Evolutionary conservation across 2,113 vertebrate species (phyloP).

Genomic region (Columbina picui): DNA sequence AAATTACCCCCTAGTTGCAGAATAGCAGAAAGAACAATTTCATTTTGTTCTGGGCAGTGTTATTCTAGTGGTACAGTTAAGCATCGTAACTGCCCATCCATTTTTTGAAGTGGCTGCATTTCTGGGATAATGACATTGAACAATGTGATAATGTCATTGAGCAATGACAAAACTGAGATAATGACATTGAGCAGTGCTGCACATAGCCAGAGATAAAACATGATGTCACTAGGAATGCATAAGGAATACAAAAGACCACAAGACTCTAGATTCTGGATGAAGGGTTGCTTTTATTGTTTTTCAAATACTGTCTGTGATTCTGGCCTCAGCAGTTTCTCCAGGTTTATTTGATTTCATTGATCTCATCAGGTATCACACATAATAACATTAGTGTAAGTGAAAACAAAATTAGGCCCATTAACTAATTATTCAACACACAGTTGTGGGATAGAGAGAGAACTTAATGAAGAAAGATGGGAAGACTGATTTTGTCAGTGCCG

Average conservation of each 20-base stretch:
- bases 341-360: conserved; percentile 37
- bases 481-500: conserved; percentile 19
- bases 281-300: not conserved
- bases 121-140: not conserved
- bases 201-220: not conserved
- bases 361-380: conserved; percentile 17
- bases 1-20: not conserved
- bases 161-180: not conserved
- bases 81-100: not conserved
- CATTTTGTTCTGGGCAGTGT: not conserved
- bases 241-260: not conserved
- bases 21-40: not conserved
- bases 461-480: conserved; percentile 32
- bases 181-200: not conserved
- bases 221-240: not conserved
- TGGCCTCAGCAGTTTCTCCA: conserved; percentile 31
- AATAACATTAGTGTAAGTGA: conserved; percentile 18
- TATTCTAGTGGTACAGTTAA: not conserved
- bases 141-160: not conserved
- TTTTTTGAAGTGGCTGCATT: not conserved
- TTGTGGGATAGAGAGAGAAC: not conserved
- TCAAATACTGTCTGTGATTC: not conserved
- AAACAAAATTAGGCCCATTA: conserved; percentile 32
- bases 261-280: not conserved
- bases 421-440: conserved; percentile 6